Conservation (phyloP, 2,797 vertebrate species). For the Syngnathus rostellatus region DNA sequence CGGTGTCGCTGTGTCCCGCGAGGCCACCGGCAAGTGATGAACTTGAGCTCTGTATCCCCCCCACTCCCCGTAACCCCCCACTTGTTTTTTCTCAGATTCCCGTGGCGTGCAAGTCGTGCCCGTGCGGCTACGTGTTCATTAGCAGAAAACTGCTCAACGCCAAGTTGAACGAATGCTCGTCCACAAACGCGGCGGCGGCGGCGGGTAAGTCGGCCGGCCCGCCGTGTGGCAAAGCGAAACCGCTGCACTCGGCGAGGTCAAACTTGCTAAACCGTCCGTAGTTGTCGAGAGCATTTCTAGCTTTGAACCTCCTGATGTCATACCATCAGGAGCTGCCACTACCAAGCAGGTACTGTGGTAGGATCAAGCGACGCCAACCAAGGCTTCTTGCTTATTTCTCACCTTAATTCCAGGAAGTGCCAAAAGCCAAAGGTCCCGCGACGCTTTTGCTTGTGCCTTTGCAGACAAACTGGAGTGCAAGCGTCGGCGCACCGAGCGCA, state of each 20-base stretch:
- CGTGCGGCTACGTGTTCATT: conserved; percentile 95
- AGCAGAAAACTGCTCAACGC: conserved; percentile 93
- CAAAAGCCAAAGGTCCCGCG: neutral
- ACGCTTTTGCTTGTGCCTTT: neutral
- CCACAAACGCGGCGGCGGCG: conserved; percentile 78
- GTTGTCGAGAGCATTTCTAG: no score
- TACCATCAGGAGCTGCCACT: no score
- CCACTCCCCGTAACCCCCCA: no score
- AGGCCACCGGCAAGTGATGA: neutral
- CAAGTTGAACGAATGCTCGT: conserved; percentile 78
- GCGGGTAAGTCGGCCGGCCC: conserved; percentile 65
- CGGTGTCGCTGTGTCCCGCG: neutral
- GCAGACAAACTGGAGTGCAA: conserved; percentile 88
- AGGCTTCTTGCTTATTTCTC: no score
- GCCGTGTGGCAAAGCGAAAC: neutral
- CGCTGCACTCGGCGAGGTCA: neutral
- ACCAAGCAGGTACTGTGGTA: no score
- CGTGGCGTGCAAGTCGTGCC: conserved; percentile 95
- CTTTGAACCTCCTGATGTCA: no score
- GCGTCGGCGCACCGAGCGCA: conserved; percentile 88
- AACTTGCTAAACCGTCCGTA: no score
- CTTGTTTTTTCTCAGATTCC: conserved; percentile 74
- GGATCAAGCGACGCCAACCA: no score
- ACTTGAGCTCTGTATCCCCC: neutral
- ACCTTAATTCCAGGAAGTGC: neutral